phyloP scores from a whole-genome alignment of 2,797 vertebrate genomes.

The Cercopithecus diana region DNA sequence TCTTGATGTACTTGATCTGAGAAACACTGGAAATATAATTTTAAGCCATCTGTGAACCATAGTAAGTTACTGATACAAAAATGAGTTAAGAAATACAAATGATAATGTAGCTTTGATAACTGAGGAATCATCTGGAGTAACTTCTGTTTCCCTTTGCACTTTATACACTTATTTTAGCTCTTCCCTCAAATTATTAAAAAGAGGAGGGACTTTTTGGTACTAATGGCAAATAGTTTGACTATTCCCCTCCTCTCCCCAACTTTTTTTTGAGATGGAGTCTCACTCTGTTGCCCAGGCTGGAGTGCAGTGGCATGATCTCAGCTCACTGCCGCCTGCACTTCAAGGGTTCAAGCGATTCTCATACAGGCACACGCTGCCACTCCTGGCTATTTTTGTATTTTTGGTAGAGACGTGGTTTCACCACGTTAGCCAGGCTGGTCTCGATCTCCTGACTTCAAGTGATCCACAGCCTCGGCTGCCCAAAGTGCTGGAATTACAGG shows the following conservation, averaged over 20 bases:
- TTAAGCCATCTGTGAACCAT: conserved; percentile 62
- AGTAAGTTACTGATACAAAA: conserved; percentile 58
- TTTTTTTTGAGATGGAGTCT: neutral
- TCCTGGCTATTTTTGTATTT: neutral
- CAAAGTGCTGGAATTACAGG: neutral
- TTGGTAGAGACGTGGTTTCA: neutral
- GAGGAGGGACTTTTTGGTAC: neutral
- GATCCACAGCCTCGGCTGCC: neutral
- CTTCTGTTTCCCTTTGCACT: conserved; percentile 41
- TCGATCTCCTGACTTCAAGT: neutral
- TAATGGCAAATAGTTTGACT: neutral
- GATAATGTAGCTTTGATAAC: conserved; percentile 49
- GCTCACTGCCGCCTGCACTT: neutral
- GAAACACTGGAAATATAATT: conserved; percentile 50
- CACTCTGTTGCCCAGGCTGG: neutral
- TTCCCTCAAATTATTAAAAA: conserved; percentile 23
- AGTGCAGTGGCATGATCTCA: neutral
- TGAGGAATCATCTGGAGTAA: conserved; percentile 44
- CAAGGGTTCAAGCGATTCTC: neutral
- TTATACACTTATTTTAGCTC: conserved; percentile 34
- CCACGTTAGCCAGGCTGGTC: neutral
- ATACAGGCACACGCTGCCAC: neutral
- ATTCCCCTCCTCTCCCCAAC: neutral
- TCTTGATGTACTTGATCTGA: conserved; percentile 64
- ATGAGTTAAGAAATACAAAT: conserved; percentile 64